Evolutionary conservation across 2,113 vertebrate genomes (phyloP), one percentile per base, ranked within the genome.

Genomic region (Ranitomeya imitator): DNA sequence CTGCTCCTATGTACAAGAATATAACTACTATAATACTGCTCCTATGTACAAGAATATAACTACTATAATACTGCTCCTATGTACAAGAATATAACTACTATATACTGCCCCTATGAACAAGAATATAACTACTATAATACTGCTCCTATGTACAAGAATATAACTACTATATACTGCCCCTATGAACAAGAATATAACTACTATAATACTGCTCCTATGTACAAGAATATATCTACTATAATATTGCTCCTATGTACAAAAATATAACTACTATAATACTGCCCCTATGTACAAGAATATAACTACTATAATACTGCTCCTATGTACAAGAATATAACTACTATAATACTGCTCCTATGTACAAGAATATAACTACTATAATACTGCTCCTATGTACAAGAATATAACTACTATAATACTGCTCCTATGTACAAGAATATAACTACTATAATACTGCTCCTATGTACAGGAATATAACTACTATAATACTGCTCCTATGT

Each of bases 191-290:
- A 69, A 69, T 69, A 69, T 26, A 23, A 67, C 63, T 67, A 67
- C 63, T 67, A 67, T 67, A 67, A 67, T 67, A 67, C 63, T 67
- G 21, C 63, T 10, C 63, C 63, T 67, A 67, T 67, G 21, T 67
- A 67, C 63, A 67, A 23, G 63, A 67, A 67, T 67, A 67, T 67
- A 67, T n/a, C 63, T 67, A 67, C 63, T 67, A 67, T 67, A 67
- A 67, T 67, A 67, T 19, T n/a, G 21, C 63, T 23, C 63, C 63
- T 67, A n/a, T 69, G 11, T 69, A 69, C 67, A 69, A 26, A n/a
- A 69, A 69, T 69, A 69, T 69, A 69, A 69, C 67, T 69, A 69
- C 67, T 69, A 69, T 69, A 69, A 69, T 69, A 69, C 67, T 69
- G n/a, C 67, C 2, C 67, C 67, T 69, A 69, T 69, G 11, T 69